Conservation (phyloP, 2,113 vertebrate genomes). For the Xiphophorus maculatus region DNA sequence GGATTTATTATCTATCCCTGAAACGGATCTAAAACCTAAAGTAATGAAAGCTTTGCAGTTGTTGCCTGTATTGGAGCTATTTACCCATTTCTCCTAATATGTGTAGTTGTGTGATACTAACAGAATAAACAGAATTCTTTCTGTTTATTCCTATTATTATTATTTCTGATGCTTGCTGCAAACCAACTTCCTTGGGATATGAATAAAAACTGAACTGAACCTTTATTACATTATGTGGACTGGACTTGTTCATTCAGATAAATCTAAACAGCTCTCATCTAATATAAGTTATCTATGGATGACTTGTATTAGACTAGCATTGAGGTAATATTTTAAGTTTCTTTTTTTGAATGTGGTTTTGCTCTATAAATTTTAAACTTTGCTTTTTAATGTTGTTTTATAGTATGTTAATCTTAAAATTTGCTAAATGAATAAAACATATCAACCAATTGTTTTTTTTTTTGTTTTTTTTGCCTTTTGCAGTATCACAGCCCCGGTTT, state of each 20-base stretch:
- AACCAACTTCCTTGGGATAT: no score
- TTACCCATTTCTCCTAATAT: no score
- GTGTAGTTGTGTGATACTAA: no score
- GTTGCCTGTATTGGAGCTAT: no score
- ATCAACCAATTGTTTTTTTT: neutral
- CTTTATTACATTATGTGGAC: neutral
- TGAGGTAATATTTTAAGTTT: neutral
- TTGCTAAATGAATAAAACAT: neutral
- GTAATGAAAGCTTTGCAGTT: no score
- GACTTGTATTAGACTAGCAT: neutral
- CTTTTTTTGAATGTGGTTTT: neutral
- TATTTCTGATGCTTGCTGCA: no score
- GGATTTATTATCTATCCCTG: no score
- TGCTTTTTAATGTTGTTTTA: neutral
- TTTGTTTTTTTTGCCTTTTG: neutral
- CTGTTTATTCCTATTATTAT: no score
- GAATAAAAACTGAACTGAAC: no score
- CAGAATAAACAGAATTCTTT: no score
- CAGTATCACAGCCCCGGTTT: neutral
- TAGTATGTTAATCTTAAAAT: neutral
- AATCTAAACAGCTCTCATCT: neutral
- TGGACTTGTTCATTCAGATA: neutral
- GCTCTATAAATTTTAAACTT: neutral
- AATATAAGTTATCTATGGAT: no score
- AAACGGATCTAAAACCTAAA: no score